phyloP scores from a whole-genome alignment of 2,113 vertebrate species.

The Platysteira castanea region DNA sequence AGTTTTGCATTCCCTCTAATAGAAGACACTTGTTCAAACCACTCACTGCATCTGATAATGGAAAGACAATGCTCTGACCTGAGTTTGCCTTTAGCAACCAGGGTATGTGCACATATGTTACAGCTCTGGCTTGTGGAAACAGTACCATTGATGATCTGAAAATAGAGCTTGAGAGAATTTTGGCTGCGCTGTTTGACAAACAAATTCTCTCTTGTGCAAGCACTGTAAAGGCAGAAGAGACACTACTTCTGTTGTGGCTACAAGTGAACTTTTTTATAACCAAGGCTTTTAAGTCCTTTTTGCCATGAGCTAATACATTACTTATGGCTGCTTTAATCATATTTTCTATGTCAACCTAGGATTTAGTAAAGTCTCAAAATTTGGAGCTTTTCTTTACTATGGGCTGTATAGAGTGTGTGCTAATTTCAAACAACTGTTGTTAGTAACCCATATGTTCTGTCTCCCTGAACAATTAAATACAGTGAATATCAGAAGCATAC shows the following conservation, averaged over 20 bases:
- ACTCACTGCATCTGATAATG: neutral
- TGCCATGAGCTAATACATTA: neutral
- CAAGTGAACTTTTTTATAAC: neutral
- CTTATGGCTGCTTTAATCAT: neutral
- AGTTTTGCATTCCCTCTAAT: neutral
- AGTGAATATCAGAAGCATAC: neutral
- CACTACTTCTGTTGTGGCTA: neutral
- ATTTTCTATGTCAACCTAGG: neutral
- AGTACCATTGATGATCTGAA: neutral
- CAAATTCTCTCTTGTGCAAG: neutral
- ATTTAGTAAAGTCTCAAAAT: neutral
- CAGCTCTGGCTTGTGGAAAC: neutral
- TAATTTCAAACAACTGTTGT: neutral
- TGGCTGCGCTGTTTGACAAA: neutral
- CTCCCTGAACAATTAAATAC: neutral
- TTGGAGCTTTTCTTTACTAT: neutral
- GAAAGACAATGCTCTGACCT: neutral
- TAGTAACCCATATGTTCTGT: fast-evolving
- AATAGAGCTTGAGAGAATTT: neutral
- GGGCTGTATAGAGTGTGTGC: neutral
- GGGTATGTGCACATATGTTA: neutral
- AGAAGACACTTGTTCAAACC: neutral
- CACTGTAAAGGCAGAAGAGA: neutral
- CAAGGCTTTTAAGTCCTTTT: neutral
- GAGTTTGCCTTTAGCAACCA: neutral